Evolutionary conservation across 2,113 vertebrate species (phyloP).

Genomic region (Corythoichthys haematopterus): DNA sequence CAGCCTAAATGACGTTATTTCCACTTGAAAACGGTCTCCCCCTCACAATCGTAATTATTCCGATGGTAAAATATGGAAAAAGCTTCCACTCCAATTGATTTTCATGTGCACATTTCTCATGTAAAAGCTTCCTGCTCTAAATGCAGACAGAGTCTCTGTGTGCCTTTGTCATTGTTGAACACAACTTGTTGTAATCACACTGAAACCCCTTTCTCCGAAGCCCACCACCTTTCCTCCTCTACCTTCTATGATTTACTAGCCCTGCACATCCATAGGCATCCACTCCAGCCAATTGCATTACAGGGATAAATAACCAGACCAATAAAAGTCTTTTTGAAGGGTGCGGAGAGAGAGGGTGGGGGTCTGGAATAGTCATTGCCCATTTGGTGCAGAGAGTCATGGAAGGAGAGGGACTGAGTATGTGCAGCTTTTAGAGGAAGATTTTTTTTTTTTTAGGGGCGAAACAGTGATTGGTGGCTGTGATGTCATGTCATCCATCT

Average conservation of each 20-base stretch:
- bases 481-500: slow-evolving; percentile 74
- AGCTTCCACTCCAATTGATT: not conserved
- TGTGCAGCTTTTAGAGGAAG: slow-evolving; percentile 59
- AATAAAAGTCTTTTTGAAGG: slow-evolving; percentile 61
- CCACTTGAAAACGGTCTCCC: not conserved
- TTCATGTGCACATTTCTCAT: not conserved
- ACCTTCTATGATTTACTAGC: slow-evolving; percentile 56
- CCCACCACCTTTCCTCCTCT: slow-evolving; percentile 2
- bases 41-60: too few relatives aligned
- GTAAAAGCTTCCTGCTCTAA: slow-evolving; percentile 20
- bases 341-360: slow-evolving; percentile 25
- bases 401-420: not conserved
- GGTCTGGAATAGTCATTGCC: slow-evolving; percentile 57
- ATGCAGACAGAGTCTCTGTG: slow-evolving; percentile 36
- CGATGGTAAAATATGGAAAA: not conserved
- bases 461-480: slow-evolving; percentile 64
- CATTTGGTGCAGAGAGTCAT: slow-evolving; percentile 48
- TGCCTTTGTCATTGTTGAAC: slow-evolving; percentile 52
- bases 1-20: not conserved
- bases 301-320: slow-evolving; percentile 69
- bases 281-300: slow-evolving; percentile 69
- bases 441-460: slow-evolving; percentile 56
- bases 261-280: slow-evolving; percentile 45
- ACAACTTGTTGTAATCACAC: slow-evolving; percentile 66
- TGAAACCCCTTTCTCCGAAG: not conserved